These are phyloP conservation scores for Onychorhynchus coronatus DNA, from an alignment of 2,113 vertebrate genomes.

Conservation along the genomic window DNA sequence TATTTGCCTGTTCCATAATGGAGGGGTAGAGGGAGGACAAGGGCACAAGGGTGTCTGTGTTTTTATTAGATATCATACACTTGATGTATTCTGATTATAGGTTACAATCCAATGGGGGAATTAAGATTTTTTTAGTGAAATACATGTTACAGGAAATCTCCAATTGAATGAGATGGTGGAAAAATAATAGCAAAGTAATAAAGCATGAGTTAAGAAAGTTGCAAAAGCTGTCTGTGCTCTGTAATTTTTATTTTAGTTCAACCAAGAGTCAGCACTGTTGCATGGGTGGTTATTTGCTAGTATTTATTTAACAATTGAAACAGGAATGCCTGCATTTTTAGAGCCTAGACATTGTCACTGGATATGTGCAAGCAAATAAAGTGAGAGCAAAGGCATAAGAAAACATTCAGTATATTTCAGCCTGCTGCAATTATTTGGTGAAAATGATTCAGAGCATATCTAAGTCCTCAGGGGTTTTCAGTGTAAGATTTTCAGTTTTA, in stretches of 20 bases:
- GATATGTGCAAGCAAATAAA: background rate
- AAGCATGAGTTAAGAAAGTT: background rate
- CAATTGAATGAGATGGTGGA: background rate
- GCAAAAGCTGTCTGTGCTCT: background rate
- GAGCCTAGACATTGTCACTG: background rate
- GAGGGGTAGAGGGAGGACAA: rapidly evolving
- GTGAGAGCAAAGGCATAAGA: background rate
- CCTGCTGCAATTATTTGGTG: background rate
- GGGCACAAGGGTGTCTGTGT: background rate
- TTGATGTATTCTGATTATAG: background rate
- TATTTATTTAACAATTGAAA: background rate
- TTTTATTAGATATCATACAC: background rate
- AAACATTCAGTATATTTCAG: background rate
- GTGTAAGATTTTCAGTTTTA: background rate
- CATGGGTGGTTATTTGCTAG: background rate
- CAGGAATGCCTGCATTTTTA: background rate
- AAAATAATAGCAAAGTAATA: background rate
- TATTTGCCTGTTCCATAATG: background rate
- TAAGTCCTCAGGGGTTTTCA: background rate
- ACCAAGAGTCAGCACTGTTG: background rate
- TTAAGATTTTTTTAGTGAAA: background rate
- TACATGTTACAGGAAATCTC: background rate
- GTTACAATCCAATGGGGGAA: background rate
- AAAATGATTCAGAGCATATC: background rate
- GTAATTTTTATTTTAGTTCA: background rate